Conservation (phyloP, 2,113 vertebrate genomes). For the Loxodonta africana region DNA sequence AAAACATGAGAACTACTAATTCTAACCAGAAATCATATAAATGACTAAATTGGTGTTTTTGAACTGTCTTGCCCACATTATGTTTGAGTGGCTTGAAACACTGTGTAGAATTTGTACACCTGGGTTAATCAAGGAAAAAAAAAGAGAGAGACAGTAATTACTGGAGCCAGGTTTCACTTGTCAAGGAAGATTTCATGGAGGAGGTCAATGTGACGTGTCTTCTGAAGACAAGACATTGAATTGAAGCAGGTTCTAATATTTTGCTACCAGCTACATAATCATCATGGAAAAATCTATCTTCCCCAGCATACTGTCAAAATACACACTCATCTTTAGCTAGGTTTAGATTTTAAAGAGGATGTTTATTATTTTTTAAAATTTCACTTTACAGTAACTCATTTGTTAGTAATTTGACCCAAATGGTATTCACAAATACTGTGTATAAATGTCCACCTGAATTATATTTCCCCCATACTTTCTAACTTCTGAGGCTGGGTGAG, state of each 20-base stretch:
- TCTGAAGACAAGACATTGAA: not conserved
- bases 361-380: conserved; percentile 53
- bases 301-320: not conserved
- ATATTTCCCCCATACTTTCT: conserved; percentile 45
- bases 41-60: conserved; percentile 31
- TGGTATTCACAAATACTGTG: conserved; percentile 62
- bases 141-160: not conserved
- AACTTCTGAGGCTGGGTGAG: conserved; percentile 10
- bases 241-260: not conserved
- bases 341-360: conserved; percentile 37
- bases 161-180: not conserved
- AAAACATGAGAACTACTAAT: not conserved
- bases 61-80: not conserved
- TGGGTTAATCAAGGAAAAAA: not conserved
- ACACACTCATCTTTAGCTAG: not conserved
- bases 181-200: not conserved
- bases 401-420: conserved; percentile 68
- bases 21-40: conserved; percentile 23
- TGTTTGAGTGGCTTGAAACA: not conserved
- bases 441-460: conserved; percentile 59
- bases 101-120: not conserved
- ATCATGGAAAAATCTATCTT: not conserved
- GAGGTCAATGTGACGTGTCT: not conserved
- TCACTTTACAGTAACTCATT: conserved; percentile 59
- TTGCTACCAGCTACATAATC: not conserved